phyloP scores from a whole-genome alignment of 2,888 invertebrate species.

The Gisinianus flammeolus region DNA sequence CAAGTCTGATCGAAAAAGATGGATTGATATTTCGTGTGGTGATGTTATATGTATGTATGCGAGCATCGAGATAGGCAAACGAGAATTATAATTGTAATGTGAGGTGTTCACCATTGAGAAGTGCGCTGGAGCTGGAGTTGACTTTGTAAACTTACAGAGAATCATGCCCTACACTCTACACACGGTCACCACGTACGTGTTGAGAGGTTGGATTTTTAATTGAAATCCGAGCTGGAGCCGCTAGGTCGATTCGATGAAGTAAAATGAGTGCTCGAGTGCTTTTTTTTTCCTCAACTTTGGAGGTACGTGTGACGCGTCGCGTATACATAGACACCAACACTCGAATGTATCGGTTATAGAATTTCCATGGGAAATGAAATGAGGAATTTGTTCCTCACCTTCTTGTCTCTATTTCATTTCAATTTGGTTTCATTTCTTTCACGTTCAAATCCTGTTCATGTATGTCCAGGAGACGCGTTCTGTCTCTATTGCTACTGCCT shows the following conservation, averaged over 20 bases:
- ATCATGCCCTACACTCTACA: background rate
- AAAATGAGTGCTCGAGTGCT: conserved; percentile 10
- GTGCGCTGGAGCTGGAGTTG: background rate
- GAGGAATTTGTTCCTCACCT: background rate
- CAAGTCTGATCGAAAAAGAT: conserved; percentile 35
- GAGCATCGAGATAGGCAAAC: background rate
- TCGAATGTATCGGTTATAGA: too few relatives aligned
- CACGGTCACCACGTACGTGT: conserved; percentile 27
- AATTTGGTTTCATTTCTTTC: too few relatives aligned
- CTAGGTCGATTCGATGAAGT: conserved; percentile 4
- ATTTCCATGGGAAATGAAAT: conserved; percentile 5
- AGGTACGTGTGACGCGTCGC: too few relatives aligned
- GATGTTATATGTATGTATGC: conserved; percentile 17
- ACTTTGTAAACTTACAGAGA: too few relatives aligned
- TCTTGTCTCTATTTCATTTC: conserved; percentile 4
- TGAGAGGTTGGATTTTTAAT: conserved; percentile 43
- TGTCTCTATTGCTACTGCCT: too few relatives aligned
- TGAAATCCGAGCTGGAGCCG: conserved; percentile 42
- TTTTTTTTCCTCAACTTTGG: background rate
- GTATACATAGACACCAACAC: too few relatives aligned
- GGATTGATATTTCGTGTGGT: conserved; percentile 58
- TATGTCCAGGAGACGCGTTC: too few relatives aligned
- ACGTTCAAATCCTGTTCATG: too few relatives aligned
- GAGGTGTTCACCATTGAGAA: background rate
- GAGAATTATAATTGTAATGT: background rate